Base-by-base conservation (phyloP, 1,140 invertebrate species). In the Leptinotarsa defecta region DNA sequence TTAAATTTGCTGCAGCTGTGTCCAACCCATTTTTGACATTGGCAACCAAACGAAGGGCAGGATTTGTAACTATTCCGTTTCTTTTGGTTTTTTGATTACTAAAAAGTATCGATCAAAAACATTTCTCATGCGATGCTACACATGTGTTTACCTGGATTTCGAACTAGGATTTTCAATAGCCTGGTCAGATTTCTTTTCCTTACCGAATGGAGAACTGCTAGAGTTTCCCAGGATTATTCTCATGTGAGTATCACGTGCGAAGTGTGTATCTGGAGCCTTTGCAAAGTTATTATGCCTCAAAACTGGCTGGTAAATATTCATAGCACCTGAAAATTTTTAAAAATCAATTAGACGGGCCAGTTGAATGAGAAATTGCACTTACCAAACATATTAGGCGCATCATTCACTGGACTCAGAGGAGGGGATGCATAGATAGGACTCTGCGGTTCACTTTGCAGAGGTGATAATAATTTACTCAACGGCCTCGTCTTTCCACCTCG, bases 31-130 rank as follows among this genome's bases (percentile, higher is more conserved):
- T 92, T 81, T 90, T 90, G 78, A 95, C 93, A 52, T 89, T 89
- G 27, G 88, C 88, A 49, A 91, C 89, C 71, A 94, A 88, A 81
- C 93, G 89, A 88, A 95, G 91, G 72, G 95, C 95, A 52, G 95
- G 95, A 85, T 97, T 97, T 4, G 95, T 96, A 11, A 96, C 94
- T 76, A 96, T 95, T 4, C 95, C 95, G 84, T 96, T 97, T 76
- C 95, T 90, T 85, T 92, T 92, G 82, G 89, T 89, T 85, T 93
- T 93, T 77, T 89, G 84, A 84, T 87, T 87, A 72, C 86, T 87
- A 68, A 71, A 79, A 78, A 75, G 63, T 19, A 73, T n/a, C 19
- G 68, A 76, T n/a, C 22, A 78, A 19, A 20, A 62, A 62, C 17
- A n/a, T 11, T 3, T 43, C 8, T 6, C 34, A 43, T 2, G 4